Conservation (phyloP, 2,888 invertebrate species). For the Sialis lutaria region DNA sequence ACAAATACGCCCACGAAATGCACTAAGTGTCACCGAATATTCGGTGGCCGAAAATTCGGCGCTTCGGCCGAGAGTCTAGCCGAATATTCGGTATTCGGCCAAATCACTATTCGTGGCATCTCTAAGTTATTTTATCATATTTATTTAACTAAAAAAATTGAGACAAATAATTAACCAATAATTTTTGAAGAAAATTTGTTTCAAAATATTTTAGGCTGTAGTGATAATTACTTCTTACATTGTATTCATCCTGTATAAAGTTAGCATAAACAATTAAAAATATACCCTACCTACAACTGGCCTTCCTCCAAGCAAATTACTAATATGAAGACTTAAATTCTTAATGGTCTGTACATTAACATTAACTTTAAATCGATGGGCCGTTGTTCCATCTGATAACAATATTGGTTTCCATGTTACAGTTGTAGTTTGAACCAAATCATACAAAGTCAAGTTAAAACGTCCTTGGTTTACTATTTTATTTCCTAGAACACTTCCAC, state of each 20-base stretch:
- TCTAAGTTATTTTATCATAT: too few species aligned
- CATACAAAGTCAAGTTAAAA: slow-evolving; percentile 60
- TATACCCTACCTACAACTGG: slow-evolving; percentile 38
- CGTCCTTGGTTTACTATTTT: slow-evolving; percentile 43
- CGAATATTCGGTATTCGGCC: too few species aligned
- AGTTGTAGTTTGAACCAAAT: slow-evolving; percentile 46
- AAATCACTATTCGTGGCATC: too few species aligned
- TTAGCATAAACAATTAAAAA: not conserved
- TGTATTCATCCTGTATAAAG: not conserved
- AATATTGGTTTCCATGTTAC: slow-evolving; percentile 34
- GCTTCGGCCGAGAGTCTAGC: too few species aligned
- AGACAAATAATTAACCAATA: too few species aligned
- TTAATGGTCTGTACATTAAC: slow-evolving; percentile 59
- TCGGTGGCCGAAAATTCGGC: too few species aligned
- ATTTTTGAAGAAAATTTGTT: too few species aligned
- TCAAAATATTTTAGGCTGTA: too few species aligned
- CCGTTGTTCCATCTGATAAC: slow-evolving; percentile 17
- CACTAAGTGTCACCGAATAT: too few species aligned
- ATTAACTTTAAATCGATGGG: slow-evolving; percentile 35
- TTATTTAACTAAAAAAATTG: too few species aligned
- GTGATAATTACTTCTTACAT: too few species aligned
- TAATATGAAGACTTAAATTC: slow-evolving; percentile 59
- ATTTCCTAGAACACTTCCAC: slow-evolving; percentile 42
- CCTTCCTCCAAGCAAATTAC: slow-evolving; percentile 50
- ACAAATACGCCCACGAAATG: too few species aligned